Evolutionary conservation across 1,140 invertebrate genomes (phyloP), one percentile per base, ranked within the genome.

Genomic region (Dufourea novaeangliae): DNA sequence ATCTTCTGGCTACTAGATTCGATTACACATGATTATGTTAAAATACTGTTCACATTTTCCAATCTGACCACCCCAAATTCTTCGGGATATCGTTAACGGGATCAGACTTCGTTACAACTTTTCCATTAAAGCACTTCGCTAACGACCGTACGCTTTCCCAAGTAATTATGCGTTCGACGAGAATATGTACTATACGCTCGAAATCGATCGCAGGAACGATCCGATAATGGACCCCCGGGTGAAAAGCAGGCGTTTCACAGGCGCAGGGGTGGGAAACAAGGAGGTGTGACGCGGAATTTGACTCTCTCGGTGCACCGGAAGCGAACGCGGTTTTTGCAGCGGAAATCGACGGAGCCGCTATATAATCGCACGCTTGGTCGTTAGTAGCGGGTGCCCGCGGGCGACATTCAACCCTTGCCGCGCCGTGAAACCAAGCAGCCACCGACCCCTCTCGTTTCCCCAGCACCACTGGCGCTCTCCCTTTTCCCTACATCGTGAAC

Each of bases 341-440:
- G 78, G 68, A 82, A 72, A 83, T 83, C 63, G 77, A 62, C 78
- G 79, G 75, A 81, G 78, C 73, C 80, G 66, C 63, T 61, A 67
- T 82, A 86, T 87, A 87, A 87, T 87, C 86, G 86, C 61, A 77
- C 73, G 83, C 83, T 80, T 86, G 86, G 85, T 87, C 86, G 86
- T 87, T 87, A 87, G 86, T 79, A 67, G 80, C 78, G 79, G 56
- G 80, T n/a, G 79, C 86, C 85, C 63, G 83, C 79, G 81, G n/a
- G 86, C 86, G 70, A 83, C 83, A 83, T 85, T 87, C 85, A 87
- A 86, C 86, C 86, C 86, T 87, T 86, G 82, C 83, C 80, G 72
- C 69, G 72, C 69, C 66, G 77, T 76, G 71, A 83, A 80, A 83
- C 77, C 78, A 78, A 78, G 52, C 82, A 80, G 74, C 62, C 79